A percentile compares a stretch with the other conserved stretches of the same genome.
phyloP scores from a whole-genome alignment of 64 coral and sea anemone genomes.

The Stichodactyla mertensii region DNA sequence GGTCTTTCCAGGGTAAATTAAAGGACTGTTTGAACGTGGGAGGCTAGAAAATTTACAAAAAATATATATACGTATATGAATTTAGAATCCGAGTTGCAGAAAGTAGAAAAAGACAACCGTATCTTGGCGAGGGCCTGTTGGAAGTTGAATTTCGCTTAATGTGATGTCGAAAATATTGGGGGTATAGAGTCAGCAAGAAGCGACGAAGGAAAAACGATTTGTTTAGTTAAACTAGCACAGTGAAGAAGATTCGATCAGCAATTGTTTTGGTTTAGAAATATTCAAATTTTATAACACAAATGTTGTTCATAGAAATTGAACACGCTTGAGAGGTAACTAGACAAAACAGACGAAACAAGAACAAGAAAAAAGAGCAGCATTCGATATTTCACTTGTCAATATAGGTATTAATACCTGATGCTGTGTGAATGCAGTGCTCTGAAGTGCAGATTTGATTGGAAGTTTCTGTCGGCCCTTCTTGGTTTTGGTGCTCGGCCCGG shows the following conservation, averaged over 20 bases:
- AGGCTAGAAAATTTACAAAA: constrained; percentile 19
- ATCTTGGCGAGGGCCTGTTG: neutral
- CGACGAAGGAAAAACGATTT: neutral
- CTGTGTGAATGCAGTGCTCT: constrained; percentile 10
- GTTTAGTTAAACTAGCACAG: neutral
- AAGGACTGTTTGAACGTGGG: neutral
- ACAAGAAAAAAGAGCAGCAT: neutral
- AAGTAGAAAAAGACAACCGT: neutral
- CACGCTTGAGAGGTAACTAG: neutral
- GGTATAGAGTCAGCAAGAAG: neutral
- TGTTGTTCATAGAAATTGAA: neutral
- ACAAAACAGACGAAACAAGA: neutral
- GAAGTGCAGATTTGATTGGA: constrained; percentile 2
- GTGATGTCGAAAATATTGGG: neutral
- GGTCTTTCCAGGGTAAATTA: neutral
- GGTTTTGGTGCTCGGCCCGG: neutral
- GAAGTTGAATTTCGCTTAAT: neutral
- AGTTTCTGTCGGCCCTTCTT: neutral
- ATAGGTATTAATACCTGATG: constrained; percentile 5
- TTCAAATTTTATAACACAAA: neutral
- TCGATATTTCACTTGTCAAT: constrained; percentile 5
- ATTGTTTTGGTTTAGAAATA: neutral
- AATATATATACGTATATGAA: neutral
- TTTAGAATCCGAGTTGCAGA: neutral
- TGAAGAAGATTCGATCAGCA: too few relatives aligned